These are phyloP conservation scores for Trichosurus vulpecula DNA, from an alignment of 2,797 vertebrate species.

Conservation along the genomic window DNA sequence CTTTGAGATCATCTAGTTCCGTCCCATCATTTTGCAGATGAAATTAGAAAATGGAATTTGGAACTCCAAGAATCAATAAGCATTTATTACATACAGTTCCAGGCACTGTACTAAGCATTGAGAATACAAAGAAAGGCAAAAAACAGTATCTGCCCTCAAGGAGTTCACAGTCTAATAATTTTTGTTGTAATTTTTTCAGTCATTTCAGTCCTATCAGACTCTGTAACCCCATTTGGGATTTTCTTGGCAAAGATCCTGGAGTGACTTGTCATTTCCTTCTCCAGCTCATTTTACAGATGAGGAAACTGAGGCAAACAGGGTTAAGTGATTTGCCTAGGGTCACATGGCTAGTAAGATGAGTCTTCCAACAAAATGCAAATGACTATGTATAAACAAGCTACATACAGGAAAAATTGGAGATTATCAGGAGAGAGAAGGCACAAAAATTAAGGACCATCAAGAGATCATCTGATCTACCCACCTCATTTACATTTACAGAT, in stretches of 20 bases:
- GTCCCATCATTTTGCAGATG: background rate
- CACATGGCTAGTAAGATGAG: background rate
- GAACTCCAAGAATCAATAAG: background rate
- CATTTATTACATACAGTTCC: background rate
- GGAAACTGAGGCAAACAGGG: background rate
- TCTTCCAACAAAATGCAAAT: background rate
- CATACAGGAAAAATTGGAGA: background rate
- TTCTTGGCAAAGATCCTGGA: background rate
- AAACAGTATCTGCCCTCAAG: background rate
- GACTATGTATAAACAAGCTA: background rate
- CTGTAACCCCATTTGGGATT: background rate
- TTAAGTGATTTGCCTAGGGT: background rate
- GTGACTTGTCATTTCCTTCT: background rate
- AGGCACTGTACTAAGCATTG: background rate
- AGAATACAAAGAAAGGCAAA: background rate
- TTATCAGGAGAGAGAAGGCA: background rate
- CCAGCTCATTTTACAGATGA: background rate
- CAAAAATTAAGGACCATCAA: background rate
- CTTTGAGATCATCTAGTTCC: background rate
- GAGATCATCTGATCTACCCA: background rate
- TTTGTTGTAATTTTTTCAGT: background rate
- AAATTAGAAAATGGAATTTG: background rate
- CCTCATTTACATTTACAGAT: background rate
- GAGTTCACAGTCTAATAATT: background rate
- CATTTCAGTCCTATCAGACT: background rate